These are phyloP conservation scores for Pollicipes pollicipes DNA, from an alignment of 1,140 invertebrate genomes.

Conservation along the genomic window DNA sequence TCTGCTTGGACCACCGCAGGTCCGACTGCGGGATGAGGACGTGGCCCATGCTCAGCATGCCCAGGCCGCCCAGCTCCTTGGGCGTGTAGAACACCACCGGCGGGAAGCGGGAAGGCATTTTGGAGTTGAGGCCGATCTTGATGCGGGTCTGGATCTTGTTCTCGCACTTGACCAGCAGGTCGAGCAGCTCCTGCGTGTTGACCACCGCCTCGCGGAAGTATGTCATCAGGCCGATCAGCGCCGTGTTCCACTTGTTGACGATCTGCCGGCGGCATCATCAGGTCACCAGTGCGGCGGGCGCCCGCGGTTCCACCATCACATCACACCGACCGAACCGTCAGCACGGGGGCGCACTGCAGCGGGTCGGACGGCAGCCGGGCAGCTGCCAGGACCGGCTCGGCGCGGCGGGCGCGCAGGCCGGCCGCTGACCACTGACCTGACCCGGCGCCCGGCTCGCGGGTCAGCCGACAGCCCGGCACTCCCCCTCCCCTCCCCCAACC, in stretches of 20 bases:
- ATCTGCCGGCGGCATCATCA: conserved; percentile 38
- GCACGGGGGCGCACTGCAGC: too few species aligned
- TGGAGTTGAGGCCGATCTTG: conserved; percentile 98
- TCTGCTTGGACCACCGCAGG: conserved; percentile 95
- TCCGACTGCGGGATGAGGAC: conserved; percentile 92
- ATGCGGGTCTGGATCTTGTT: conserved; percentile 99
- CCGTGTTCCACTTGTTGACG: conserved; percentile 99
- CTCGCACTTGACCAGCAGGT: conserved; percentile 96
- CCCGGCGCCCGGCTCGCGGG: too few species aligned
- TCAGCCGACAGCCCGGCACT: too few species aligned
- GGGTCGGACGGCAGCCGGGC: too few species aligned
- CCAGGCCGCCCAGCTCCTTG: conserved; percentile 87
- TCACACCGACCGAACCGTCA: too few species aligned
- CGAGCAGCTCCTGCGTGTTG: conserved; percentile 93
- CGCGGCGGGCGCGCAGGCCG: too few species aligned
- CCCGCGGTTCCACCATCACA: too few species aligned
- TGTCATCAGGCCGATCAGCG: conserved; percentile 97
- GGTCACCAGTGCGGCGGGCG: background rate
- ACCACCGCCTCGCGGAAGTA: conserved; percentile 98
- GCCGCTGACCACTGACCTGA: too few species aligned
- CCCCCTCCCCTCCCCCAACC: too few species aligned
- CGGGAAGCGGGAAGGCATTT: conserved; percentile 99
- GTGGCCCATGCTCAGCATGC: conserved; percentile 99
- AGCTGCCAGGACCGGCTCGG: too few species aligned
- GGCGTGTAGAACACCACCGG: conserved; percentile 99